phyloP scores from a whole-genome alignment of 2,888 invertebrate species.

The Ceramica pisi region DNA sequence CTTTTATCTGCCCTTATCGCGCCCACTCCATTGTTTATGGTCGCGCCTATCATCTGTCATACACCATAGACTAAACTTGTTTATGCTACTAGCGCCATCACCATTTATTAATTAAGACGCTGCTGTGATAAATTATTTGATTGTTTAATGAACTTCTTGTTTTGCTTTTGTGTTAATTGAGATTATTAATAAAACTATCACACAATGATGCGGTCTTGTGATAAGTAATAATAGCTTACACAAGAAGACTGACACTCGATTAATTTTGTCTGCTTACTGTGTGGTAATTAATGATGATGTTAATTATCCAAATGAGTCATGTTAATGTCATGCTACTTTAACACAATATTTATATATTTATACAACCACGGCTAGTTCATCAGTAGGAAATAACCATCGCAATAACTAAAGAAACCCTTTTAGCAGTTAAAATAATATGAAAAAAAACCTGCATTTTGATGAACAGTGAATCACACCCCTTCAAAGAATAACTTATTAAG shows the following conservation, averaged over 20 bases:
- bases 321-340: slow-evolving; percentile 22
- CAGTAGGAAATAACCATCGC: not conserved
- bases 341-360: too few species aligned
- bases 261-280: slow-evolving; percentile 20
- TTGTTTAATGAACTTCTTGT: slow-evolving; percentile 21
- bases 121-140: slow-evolving; percentile 5
- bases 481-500: slow-evolving; percentile 11
- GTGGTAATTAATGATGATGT: slow-evolving; percentile 28
- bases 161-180: slow-evolving; percentile 22
- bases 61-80: slow-evolving; percentile 66
- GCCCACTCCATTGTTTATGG: slow-evolving; percentile 83
- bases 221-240: slow-evolving; percentile 3
- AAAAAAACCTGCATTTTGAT: slow-evolving; percentile 3
- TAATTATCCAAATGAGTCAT: slow-evolving; percentile 27
- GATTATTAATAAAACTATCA: slow-evolving; percentile 25
- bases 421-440: not conserved
- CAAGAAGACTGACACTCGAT: slow-evolving; percentile 23
- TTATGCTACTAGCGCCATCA: slow-evolving; percentile 52
- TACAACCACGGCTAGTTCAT: not conserved
- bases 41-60: slow-evolving; percentile 82
- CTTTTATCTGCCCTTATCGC: slow-evolving; percentile 82
- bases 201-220: slow-evolving; percentile 8
- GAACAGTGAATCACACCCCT: slow-evolving; percentile 17
- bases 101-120: slow-evolving; percentile 42
- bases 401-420: not conserved